Percentiles rank a stretch among this genome's conserved stretches.
These are phyloP conservation scores for Bruchidius siliquastri DNA, from an alignment of 2,888 invertebrate genomes.

Conservation along the genomic window DNA sequence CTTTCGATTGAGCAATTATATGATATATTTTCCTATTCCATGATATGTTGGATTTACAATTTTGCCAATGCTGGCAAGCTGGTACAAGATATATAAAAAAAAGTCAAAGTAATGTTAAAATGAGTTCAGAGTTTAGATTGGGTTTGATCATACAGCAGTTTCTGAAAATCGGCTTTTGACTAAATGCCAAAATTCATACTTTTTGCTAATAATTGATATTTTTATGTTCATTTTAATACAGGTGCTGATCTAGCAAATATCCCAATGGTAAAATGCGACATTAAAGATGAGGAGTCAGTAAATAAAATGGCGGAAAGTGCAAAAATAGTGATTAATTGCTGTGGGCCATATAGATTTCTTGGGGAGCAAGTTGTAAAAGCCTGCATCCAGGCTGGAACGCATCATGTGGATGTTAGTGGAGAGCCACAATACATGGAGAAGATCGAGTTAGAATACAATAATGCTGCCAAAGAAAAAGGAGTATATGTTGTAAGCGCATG, in stretches of 20 bases:
- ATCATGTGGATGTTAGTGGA: conserved; percentile 90
- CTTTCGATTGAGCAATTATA: too few species aligned
- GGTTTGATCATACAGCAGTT: too few species aligned
- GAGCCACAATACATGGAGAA: conserved; percentile 65
- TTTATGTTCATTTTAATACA: conserved; percentile 14
- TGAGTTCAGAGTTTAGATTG: too few species aligned
- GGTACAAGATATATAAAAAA: too few species aligned
- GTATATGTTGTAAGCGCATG: conserved; percentile 86
- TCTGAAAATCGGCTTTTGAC: too few species aligned
- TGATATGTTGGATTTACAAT: too few species aligned
- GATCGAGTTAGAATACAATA: conserved; percentile 69
- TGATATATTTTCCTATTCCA: too few species aligned
- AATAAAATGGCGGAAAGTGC: conserved; percentile 75
- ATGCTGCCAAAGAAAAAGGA: conserved; percentile 67
- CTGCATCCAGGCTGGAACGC: conserved; percentile 68
- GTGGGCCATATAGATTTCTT: conserved; percentile 80
- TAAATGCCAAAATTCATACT: too few species aligned
- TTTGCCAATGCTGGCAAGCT: too few species aligned
- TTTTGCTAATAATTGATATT: too few species aligned
- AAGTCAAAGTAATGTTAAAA: too few species aligned
- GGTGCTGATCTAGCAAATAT: conserved; percentile 25
- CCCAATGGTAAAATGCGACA: conserved; percentile 60
- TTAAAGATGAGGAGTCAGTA: conserved; percentile 68
- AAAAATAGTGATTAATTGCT: conserved; percentile 82
- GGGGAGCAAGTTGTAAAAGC: conserved; percentile 89